A percentile compares a stretch with the other conserved stretches of the same genome.
Conservation (phyloP, 2,888 invertebrate species). For the Pollenia labialis region DNA sequence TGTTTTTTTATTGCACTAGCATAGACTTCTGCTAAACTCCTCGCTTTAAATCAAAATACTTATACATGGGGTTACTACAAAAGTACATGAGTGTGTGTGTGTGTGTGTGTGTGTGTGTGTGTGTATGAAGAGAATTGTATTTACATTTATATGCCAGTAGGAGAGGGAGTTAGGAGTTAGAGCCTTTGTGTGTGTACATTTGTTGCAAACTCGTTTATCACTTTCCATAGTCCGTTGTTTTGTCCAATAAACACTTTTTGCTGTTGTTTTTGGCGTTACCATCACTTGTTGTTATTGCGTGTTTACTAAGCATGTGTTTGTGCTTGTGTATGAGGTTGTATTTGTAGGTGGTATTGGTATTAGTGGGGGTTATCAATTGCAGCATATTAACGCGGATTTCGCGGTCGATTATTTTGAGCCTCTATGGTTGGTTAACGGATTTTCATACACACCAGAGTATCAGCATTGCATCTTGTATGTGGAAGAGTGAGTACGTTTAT, state of each 20-base stretch:
- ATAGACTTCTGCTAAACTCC: conserved; percentile 27
- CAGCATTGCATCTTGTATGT: conserved; percentile 51
- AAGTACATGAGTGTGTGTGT: neutral
- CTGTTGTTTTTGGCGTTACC: conserved; percentile 39
- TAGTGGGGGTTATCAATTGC: conserved; percentile 75
- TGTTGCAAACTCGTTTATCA: conserved; percentile 62
- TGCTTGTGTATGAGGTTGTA: conserved; percentile 32
- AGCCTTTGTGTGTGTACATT: conserved; percentile 17
- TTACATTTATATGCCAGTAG: conserved; percentile 38
- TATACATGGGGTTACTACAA: neutral
- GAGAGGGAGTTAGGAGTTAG: neutral
- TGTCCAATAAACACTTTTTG: conserved; percentile 65
- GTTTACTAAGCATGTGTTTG: conserved; percentile 22
- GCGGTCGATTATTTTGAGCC: conserved; percentile 79
- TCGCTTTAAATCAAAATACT: conserved; percentile 3
- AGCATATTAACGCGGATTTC: conserved; percentile 81
- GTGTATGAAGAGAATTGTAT: conserved; percentile 30
- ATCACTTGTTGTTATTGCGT: conserved; percentile 61
- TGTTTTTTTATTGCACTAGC: conserved; percentile 47
- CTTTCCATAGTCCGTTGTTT: conserved; percentile 69
- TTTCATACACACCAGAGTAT: conserved; percentile 54
- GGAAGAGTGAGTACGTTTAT: neutral
- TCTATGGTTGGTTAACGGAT: conserved; percentile 73
- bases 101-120: neutral
- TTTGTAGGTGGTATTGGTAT: conserved; percentile 24